These are phyloP conservation scores for Gerris lacustris DNA, from an alignment of 2,888 invertebrate genomes.

Conservation along the genomic window DNA sequence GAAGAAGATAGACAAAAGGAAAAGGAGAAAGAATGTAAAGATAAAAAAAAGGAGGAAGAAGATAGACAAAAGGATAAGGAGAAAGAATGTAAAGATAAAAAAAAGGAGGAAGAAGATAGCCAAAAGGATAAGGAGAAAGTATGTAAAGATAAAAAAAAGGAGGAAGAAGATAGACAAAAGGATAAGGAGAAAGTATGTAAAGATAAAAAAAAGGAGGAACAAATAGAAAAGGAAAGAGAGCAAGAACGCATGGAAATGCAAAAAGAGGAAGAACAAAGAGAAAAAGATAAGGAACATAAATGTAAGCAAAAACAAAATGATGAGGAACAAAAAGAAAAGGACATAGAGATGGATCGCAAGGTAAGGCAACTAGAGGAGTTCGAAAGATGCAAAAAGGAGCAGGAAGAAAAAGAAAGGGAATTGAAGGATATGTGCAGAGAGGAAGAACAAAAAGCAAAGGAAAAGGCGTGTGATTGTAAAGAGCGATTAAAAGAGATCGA, in stretches of 20 bases:
- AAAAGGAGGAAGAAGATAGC: not conserved
- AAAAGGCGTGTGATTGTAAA: not conserved
- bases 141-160: not conserved
- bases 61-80: not conserved
- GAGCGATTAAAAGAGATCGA: not conserved
- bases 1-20: not conserved
- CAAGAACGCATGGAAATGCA: not conserved
- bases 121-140: not conserved
- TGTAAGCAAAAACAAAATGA: not conserved
- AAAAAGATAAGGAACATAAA: not conserved
- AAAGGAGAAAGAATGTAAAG: not conserved
- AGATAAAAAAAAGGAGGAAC: not conserved
- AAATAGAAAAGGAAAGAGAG: not conserved
- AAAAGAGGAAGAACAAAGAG: not conserved
- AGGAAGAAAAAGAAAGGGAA: not conserved
- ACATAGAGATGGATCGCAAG: not conserved
- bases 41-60: not conserved
- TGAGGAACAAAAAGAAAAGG: not conserved
- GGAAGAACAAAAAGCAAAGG: not conserved
- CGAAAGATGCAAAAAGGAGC: not conserved
- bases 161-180: not conserved
- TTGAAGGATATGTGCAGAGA: not conserved
- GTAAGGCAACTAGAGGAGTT: not conserved
- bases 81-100: not conserved
- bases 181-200: not conserved